phyloP scores from a whole-genome alignment of 2,113 vertebrate genomes.

The Nettapus auritus region DNA sequence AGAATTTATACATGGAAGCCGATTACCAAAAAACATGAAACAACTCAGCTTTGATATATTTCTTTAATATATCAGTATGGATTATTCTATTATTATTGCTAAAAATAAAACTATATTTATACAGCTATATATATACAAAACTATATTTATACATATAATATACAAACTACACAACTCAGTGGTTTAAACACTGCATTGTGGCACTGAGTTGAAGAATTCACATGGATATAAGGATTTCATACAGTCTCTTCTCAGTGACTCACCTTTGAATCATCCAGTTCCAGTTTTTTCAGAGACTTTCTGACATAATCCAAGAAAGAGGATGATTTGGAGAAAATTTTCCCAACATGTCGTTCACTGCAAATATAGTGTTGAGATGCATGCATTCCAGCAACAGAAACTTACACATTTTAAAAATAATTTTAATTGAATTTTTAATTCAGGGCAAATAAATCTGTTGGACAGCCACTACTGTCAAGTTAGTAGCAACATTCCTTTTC shows the following conservation, averaged over 20 bases:
- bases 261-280: constrained; percentile 89
- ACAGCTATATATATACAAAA: too few relatives aligned
- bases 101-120: neutral
- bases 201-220: neutral
- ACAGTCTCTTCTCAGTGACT: constrained; percentile 9
- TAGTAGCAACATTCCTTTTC: neutral
- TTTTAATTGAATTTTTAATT: neutral
- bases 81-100: neutral
- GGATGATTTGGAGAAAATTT: constrained; percentile 89
- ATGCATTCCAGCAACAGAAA: neutral
- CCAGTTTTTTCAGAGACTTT: constrained; percentile 86
- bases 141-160: neutral
- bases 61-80: neutral
- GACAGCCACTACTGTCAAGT: neutral
- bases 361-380: constrained; percentile 52
- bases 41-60: neutral
- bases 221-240: neutral
- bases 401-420: neutral
- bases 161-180: neutral
- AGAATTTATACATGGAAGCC: neutral
- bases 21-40: neutral
- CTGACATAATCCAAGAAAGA: constrained; percentile 92
- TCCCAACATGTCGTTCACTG: constrained; percentile 91
- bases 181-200: neutral
- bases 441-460: neutral